Evolutionary conservation across 2,888 invertebrate genomes (phyloP), one percentile per base, ranked within the genome.

Genomic region (Lottia gigantea): DNA sequence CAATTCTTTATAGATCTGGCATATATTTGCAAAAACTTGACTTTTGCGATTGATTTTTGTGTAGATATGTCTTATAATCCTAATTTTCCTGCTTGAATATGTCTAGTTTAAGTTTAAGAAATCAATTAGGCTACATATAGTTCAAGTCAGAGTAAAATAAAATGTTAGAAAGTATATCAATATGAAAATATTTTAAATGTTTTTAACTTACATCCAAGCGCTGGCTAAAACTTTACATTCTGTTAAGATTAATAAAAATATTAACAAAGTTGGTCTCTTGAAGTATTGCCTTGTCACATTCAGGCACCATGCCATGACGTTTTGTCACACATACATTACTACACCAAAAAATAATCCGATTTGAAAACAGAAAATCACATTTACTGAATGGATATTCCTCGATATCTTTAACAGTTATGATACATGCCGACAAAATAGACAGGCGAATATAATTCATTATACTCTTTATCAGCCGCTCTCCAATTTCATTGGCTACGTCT

Each of bases 381-480:
- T 19, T 16, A 49, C n/a, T 49, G 49, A 19, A 49, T 49, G n/a
- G 49, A 49, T 49, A 49, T 49, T 49, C 49, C 49, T 49, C n/a
- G 49, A 16, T 49, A 49, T 49, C 49, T 49, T 19, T 16, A 16
- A 49, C n/a, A 49, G 49, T 19, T 19, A 49, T 49, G 49, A 49
- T 49, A 49, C 49, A 49, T 49, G n/a, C 49, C 49, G 49, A 19
- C 49, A 49, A 19, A 19, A 19, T 49, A 19, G 49, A 49, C n/a
- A 49, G 49, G n/a, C 49, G 49, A 49, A 49, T 16, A 49, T 49
- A 19, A 49, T 49, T 49, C 49, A 49, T 49, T 49, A 49, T 19
- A 49, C n/a, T 19, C 19, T 49, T 49, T 49, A 49, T 19, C n/a
- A 49, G 49, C 49, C 49, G 49, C 49, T 49, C n/a, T 49, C n/a